Base-by-base conservation (phyloP, 2,888 invertebrate genomes). In the Eurois occulta region DNA sequence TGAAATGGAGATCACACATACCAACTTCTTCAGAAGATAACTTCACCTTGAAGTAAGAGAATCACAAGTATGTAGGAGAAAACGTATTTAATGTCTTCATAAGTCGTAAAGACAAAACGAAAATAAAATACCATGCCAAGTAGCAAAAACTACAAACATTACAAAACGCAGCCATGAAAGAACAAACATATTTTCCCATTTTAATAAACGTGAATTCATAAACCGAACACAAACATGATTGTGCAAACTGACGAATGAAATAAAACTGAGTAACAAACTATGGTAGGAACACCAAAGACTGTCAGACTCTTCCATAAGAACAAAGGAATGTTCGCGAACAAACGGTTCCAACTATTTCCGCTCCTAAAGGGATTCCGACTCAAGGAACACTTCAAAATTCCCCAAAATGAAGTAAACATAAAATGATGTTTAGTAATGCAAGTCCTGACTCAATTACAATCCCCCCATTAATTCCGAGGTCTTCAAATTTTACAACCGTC, bases 401-500 rank as follows among this genome's bases (percentile, higher is more conserved):
- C 70, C 83, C 77, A 87, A 89, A 89, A 87, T 85, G 79, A 87
- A 88, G 86, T 88, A 90, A 91, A 91, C 84, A 84, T 84, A 93
- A 94, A 90, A 91, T 91, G 88, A 91, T 91, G 91, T 91, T 91
- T 86, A 86, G 88, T 90, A 91, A 83, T 79, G 83, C 91, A 89
- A 94, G 94, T 93, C 92, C 93, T 92, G 92, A 92, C 93, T 93
- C 93, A 93, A 95, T 94, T 94, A 94, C 89, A 89, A 91, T 89
- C 77, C 90, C 92, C 90, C 80, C 88, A 94, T 95, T 95, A 94
- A 95, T 94, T 94, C 94, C 83, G 90, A 87, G 91, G 92, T 93
- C 93, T 92, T 95, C 92, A 94, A 95, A 96, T 95, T 95, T 95
- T 93, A 95, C 94, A 94, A 89, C 94, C 92, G 91, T 91, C 94